These are phyloP conservation scores for Echinarachnius parma DNA, from an alignment of 53 echinoderm and acorn worm genomes.

Conservation along the genomic window DNA sequence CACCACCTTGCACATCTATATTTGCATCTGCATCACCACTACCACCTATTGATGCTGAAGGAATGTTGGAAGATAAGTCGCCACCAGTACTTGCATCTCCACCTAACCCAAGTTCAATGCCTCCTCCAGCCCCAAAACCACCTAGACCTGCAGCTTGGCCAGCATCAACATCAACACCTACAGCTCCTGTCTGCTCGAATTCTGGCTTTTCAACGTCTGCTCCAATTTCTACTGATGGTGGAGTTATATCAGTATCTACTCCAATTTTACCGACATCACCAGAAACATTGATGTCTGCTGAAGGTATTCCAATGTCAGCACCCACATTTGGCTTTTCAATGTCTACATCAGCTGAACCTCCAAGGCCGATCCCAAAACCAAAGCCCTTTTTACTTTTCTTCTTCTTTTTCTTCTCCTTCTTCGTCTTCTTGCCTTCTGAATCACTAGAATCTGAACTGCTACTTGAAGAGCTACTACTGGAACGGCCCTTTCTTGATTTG, in stretches of 20 bases:
- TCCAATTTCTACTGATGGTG: constrained; percentile 7
- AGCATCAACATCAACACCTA: constrained; percentile 2
- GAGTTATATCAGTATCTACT: constrained; percentile 5
- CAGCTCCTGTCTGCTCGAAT: not conserved
- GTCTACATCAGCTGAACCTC: constrained; percentile 20
- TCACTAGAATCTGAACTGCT: constrained; percentile 31
- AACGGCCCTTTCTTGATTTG: constrained; percentile 17
- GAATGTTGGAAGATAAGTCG: constrained; percentile 54
- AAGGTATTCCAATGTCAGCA: not conserved
- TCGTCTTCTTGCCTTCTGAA: constrained; percentile 19
- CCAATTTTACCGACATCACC: constrained; percentile 10
- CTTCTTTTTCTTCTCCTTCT: constrained; percentile 18
- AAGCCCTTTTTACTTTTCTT: constrained; percentile 32
- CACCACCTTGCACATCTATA: not conserved
- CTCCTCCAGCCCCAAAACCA: constrained; percentile 29
- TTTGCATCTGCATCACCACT: not conserved
- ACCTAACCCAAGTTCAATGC: constrained; percentile 30
- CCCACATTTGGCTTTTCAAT: constrained; percentile 9
- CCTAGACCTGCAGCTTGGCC: not conserved
- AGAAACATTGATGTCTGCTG: not conserved
- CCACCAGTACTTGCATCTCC: constrained; percentile 23
- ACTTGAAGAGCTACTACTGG: constrained; percentile 33
- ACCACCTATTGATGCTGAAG: constrained; percentile 29
- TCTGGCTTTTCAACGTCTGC: constrained; percentile 22
- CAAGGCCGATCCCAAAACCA: constrained; percentile 30